These are phyloP conservation scores for Congeria kusceri DNA, from an alignment of 2,888 invertebrate genomes.

Conservation along the genomic window DNA sequence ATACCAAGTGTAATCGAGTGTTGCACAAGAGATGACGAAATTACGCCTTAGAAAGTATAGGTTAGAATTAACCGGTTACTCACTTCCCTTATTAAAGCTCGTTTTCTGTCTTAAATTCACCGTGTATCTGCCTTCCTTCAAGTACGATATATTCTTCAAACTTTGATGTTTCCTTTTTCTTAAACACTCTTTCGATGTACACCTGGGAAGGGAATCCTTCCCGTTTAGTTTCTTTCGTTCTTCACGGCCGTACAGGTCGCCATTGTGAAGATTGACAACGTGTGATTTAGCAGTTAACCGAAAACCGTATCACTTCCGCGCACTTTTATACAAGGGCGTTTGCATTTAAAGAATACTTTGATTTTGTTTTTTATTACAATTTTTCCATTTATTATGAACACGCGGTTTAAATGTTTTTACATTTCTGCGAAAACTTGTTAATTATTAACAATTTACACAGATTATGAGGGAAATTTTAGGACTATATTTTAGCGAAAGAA, in stretches of 20 bases:
- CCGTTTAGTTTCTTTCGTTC: slow-evolving; percentile 59
- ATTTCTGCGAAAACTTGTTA: too few relatives aligned
- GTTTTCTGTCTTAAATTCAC: slow-evolving; percentile 8
- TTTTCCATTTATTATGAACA: too few relatives aligned
- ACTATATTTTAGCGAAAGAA: too few relatives aligned
- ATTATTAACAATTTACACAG: too few relatives aligned
- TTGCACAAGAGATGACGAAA: slow-evolving; percentile 73
- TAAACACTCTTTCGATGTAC: slow-evolving; percentile 66
- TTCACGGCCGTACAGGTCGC: slow-evolving; percentile 55
- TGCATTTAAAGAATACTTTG: too few relatives aligned
- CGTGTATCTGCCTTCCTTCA: slow-evolving; percentile 6
- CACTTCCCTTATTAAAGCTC: slow-evolving; percentile 26
- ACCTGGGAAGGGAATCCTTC: slow-evolving; percentile 74
- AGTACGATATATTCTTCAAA: slow-evolving; percentile 5
- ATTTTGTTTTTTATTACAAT: too few relatives aligned
- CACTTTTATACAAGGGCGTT: slow-evolving; percentile 3
- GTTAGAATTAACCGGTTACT: slow-evolving; percentile 59
- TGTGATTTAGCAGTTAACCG: slow-evolving; percentile 52
- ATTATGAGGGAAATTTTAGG: too few relatives aligned
- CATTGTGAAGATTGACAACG: slow-evolving; percentile 76
- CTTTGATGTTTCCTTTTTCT: slow-evolving; percentile 23
- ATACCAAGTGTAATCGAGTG: slow-evolving; percentile 68
- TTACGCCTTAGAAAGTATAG: slow-evolving; percentile 62
- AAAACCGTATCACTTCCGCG: slow-evolving; percentile 36
- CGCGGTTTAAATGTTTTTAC: too few relatives aligned